Evolutionary conservation across 2,113 vertebrate species (phyloP).

Genomic region (Promerops cafer): DNA sequence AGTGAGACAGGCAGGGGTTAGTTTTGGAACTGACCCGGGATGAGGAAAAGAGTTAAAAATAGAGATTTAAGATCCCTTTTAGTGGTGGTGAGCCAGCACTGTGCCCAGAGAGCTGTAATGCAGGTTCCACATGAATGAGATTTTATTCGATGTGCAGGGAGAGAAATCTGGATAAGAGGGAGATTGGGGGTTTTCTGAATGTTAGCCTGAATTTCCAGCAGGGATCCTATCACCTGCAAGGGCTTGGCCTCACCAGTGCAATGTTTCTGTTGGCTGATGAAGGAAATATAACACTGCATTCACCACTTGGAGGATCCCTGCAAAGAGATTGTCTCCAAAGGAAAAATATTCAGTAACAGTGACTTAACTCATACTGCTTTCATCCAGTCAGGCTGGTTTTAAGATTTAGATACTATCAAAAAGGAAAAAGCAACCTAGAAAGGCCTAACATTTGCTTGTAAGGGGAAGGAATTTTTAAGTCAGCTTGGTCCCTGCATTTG

Average conservation of each 20-base stretch:
- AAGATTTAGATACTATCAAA: not conserved
- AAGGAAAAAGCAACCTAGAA: not conserved
- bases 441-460: not conserved
- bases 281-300: not conserved
- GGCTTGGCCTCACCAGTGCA: not conserved
- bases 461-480: not conserved
- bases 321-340: not conserved
- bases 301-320: not conserved
- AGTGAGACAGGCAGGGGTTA: not conserved
- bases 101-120: not conserved
- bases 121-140: not conserved
- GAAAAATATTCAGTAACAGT: not conserved
- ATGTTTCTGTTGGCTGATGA: conserved; percentile 3
- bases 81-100: not conserved
- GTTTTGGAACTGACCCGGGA: not conserved
- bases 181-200: not conserved
- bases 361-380: not conserved
- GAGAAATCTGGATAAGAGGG: not conserved
- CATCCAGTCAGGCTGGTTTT: not conserved
- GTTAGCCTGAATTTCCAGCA: not conserved
- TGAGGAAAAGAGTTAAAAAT: not conserved
- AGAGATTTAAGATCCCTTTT: not conserved
- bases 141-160: not conserved
- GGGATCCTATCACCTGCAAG: not conserved
- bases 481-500: not conserved